Base-by-base conservation (phyloP, 2,888 invertebrate genomes). In the Esperia sulphurella region DNA sequence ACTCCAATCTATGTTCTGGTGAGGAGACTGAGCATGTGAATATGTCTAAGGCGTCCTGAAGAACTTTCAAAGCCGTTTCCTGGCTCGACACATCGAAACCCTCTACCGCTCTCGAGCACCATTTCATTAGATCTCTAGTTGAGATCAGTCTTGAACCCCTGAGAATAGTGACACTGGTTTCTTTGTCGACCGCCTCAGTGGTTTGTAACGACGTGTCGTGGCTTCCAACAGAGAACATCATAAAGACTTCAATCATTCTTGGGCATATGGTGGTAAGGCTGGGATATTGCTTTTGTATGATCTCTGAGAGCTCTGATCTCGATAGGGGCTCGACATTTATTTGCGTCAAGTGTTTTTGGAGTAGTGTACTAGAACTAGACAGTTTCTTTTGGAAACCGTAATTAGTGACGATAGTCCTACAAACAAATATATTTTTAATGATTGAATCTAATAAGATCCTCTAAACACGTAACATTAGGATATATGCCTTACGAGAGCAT, bases 21-120 rank as follows among this genome's bases (percentile, higher is more conserved):
- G 91, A 92, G 0, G 94, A 81, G 29, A 95, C 91, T 21, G 95
- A 95, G 46, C 95, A 94, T 53, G 96, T 96, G 78, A 98, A 98
- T 52, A 98, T 94, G 71, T 98, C 98, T 14, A 97, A 91, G 0
- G 97, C 96, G 79, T 98, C 96, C 84, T 97, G 95, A 41, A 97
- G 92, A 0, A 96, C 92, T 71, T 92, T 93, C 9, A 94, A 72
- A 4, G 93, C 93, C 0, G 94, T 93, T 35, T 91, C 91, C 29
- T 91, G 91, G 52, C 94, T 95, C 0, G 94, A 91, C 0, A 95
- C 92, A 52, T 95, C 92, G 75, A 95, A 96, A 61, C 94, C 93
- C 10, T 92, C 83, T 9, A 93, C 91, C 5, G 96, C 93, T 68
- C 98, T 91, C 4, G 92, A 90, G 69, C 98, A 98, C 93, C 97